A percentile compares a stretch with the other conserved stretches of the same genome.
phyloP scores from a whole-genome alignment of 1,140 invertebrate species.

The Scaptodrosophila lebanonensis region DNA sequence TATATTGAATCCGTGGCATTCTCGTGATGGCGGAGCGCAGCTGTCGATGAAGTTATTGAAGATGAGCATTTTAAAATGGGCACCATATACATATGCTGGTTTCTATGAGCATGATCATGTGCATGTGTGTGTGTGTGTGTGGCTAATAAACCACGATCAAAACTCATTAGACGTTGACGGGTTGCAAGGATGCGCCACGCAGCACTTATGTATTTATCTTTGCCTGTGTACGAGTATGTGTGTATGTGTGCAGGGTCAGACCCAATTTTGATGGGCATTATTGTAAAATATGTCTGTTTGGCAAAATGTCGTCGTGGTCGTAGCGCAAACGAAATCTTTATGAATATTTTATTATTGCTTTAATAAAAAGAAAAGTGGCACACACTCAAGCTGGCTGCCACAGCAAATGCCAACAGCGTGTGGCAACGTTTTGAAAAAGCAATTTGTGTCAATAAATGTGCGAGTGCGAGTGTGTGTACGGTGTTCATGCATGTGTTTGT shows the following conservation, averaged over 20 bases:
- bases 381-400: too few species aligned
- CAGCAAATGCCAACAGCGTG: slow-evolving; percentile 10
- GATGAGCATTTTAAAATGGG: slow-evolving; percentile 44
- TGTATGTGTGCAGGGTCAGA: neutral
- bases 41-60: slow-evolving; percentile 48
- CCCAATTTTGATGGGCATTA: slow-evolving; percentile 38
- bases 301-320: slow-evolving; percentile 38
- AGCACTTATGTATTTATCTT: too few species aligned
- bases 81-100: slow-evolving; percentile 23
- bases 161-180: too few species aligned
- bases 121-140: too few species aligned
- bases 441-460: slow-evolving; percentile 71
- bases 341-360: slow-evolving; percentile 73
- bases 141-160: slow-evolving; percentile 42
- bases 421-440: slow-evolving; percentile 43
- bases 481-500: slow-evolving; percentile 2
- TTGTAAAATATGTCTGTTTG: slow-evolving; percentile 50
- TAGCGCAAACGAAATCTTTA: slow-evolving; percentile 63
- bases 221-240: slow-evolving; percentile 8
- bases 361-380: slow-evolving; percentile 57
- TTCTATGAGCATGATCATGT: too few species aligned
- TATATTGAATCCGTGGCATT: slow-evolving; percentile 75
- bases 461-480: slow-evolving; percentile 2
- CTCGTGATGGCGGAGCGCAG: slow-evolving; percentile 66
- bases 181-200: too few species aligned